Evolutionary conservation across 2,797 vertebrate genomes (phyloP).

Genomic region (Caiman crocodilus): DNA sequence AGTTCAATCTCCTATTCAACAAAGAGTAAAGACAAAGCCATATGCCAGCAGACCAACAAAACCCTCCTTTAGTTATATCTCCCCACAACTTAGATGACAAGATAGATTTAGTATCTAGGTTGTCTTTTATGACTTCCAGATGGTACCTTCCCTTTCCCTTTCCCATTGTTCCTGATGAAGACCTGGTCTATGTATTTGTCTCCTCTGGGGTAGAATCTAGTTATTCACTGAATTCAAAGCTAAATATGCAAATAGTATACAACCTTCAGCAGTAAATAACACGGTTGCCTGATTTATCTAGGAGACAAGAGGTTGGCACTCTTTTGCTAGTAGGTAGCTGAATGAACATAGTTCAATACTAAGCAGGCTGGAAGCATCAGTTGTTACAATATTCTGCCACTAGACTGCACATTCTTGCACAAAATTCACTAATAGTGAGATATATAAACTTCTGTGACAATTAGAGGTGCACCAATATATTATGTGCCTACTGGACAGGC

Average conservation of each 20-base stretch:
- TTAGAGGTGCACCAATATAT: too few species aligned
- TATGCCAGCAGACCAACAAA: neutral
- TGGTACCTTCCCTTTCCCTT: neutral
- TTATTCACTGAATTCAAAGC: neutral
- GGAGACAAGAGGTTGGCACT: neutral
- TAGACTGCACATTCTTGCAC: too few species aligned
- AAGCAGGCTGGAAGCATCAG: too few species aligned
- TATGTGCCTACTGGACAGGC: too few species aligned
- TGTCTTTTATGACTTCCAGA: neutral
- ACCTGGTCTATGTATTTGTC: conserved; percentile 6
- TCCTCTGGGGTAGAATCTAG: conserved; percentile 26
- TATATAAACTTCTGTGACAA: too few species aligned
- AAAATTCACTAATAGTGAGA: too few species aligned
- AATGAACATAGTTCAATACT: too few species aligned
- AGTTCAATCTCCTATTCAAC: neutral
- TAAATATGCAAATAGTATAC: neutral
- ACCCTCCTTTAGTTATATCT: neutral
- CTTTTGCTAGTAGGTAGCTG: neutral
- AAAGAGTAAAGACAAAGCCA: neutral
- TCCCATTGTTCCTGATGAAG: neutral
- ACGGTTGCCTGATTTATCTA: neutral
- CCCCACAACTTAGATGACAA: neutral
- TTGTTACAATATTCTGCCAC: too few species aligned
- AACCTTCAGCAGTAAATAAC: conserved; percentile 1
- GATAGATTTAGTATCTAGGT: neutral